phyloP scores from a whole-genome alignment of 2,113 vertebrate species.

The Oryzias celebensis region DNA sequence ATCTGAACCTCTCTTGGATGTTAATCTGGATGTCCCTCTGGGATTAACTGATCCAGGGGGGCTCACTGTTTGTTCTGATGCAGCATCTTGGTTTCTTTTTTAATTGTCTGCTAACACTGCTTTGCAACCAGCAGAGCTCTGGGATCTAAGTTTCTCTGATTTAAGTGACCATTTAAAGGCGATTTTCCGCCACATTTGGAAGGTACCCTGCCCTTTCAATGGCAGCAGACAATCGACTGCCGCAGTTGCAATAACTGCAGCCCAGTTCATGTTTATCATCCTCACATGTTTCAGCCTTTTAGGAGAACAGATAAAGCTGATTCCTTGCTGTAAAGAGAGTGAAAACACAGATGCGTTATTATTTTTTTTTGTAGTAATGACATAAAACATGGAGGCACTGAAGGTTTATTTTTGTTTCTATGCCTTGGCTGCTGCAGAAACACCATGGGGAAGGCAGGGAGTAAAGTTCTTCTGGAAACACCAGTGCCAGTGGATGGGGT shows the following conservation, averaged over 20 bases:
- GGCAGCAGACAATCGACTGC: no score
- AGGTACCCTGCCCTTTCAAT: no score
- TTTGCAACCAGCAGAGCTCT: background rate
- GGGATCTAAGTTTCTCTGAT: background rate
- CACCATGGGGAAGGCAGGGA: conserved; percentile 73
- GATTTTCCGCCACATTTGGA: background rate
- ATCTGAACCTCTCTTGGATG: background rate
- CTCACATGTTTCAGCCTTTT: no score
- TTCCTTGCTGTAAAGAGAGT: background rate
- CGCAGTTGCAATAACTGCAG: no score
- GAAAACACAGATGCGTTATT: background rate
- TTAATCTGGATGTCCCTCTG: background rate
- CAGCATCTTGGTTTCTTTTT: no score
- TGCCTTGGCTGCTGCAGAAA: conserved; percentile 10
- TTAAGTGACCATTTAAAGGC: background rate
- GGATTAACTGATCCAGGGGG: no score
- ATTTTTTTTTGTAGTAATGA: background rate
- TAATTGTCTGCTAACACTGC: background rate
- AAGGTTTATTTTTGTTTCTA: conserved; percentile 12
- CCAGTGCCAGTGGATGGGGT: conserved; percentile 62
- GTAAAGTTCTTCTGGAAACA: conserved; percentile 69
- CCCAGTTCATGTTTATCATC: no score
- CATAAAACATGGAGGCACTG: background rate
- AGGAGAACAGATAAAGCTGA: no score
- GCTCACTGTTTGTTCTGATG: no score